Evolutionary conservation across 2,888 invertebrate genomes (phyloP), one percentile per base, ranked within the genome.

Genomic region (Campoplex nolae): DNA sequence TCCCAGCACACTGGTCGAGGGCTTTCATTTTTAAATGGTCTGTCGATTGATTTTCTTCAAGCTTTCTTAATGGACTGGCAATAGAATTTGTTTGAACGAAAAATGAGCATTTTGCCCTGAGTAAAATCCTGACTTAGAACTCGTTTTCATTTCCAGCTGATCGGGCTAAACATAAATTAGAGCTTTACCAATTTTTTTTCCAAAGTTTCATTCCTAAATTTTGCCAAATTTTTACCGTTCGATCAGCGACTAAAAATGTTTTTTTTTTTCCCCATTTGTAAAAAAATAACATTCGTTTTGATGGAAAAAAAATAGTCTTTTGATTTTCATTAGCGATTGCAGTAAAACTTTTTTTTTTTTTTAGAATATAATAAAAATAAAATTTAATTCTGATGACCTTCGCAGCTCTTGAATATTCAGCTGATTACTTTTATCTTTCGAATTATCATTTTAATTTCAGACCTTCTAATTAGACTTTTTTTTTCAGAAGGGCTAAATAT

Each of bases 1-100:
- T 62, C 62, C 62, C 62, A 62, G 62, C 62, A 62, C 62, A 62
- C 62, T 62, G 32, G 62, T 62, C 62, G 62, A 32, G 32, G 32
- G 62, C 62, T 62, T 62, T 13, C 13, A 62, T 62, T 62, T 62
- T 62, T 32, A 62, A 62, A 62, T 32, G 6, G 62, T 62, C 16
- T 62, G 32, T 32, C 16, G 32, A 32, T 62, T 32, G 28, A 58
- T 58, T 62, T 62, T 56, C 16, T 62, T 62, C 62, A 32, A 62
- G 62, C 62, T 62, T 62, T 62, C 11, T 62, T 62, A 32, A 62
- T 62, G 62, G 62, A 62, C 32, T 62, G 32, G 62, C 62, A 32
- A 32, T 62, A 62, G 62, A 62, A 32, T 32, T 16, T 3, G 32
- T 62, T 62, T 2, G 32, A 28, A 13, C 0, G 28, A 62, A 0